A percentile compares a stretch with the other conserved stretches of the same genome.
phyloP scores from a whole-genome alignment of 2,888 invertebrate species.

The Coronaproctus castanopsis region DNA sequence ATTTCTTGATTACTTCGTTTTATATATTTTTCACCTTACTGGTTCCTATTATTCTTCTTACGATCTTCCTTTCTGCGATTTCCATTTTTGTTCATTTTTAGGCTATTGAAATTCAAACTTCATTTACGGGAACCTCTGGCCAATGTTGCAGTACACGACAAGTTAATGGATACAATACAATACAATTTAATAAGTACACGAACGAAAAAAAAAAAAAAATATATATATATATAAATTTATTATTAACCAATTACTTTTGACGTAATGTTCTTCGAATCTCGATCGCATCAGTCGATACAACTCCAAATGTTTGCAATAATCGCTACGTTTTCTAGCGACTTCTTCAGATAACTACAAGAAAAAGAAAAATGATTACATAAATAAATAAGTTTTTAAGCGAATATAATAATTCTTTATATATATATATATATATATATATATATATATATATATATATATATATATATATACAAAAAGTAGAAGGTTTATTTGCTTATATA shows the following conservation, averaged over 20 bases:
- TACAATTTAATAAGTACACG: too few relatives aligned
- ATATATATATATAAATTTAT: neutral
- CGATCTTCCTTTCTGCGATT: neutral
- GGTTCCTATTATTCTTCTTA: too few relatives aligned
- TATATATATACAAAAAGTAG: too few relatives aligned
- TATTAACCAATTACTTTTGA: constrained; percentile 46
- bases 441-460: neutral
- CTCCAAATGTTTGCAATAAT: constrained; percentile 81
- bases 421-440: neutral
- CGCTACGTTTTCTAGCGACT: constrained; percentile 63
- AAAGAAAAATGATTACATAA: constrained; percentile 11
- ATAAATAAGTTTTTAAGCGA: neutral
- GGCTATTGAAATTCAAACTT: neutral
- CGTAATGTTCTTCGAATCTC: constrained; percentile 80
- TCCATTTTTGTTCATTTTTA: neutral
- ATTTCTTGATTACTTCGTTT: too few relatives aligned
- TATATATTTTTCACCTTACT: too few relatives aligned
- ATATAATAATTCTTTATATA: neutral
- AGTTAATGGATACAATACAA: too few relatives aligned
- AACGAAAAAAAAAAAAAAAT: neutral
- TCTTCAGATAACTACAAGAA: constrained; percentile 64
- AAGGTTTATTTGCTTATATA: too few relatives aligned
- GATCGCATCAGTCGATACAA: constrained; percentile 69
- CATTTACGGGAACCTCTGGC: too few relatives aligned
- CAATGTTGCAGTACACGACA: too few relatives aligned